Evolutionary conservation across 2,113 vertebrate genomes (phyloP), one percentile per base, ranked within the genome.

Genomic region (Chaetodon auriga): DNA sequence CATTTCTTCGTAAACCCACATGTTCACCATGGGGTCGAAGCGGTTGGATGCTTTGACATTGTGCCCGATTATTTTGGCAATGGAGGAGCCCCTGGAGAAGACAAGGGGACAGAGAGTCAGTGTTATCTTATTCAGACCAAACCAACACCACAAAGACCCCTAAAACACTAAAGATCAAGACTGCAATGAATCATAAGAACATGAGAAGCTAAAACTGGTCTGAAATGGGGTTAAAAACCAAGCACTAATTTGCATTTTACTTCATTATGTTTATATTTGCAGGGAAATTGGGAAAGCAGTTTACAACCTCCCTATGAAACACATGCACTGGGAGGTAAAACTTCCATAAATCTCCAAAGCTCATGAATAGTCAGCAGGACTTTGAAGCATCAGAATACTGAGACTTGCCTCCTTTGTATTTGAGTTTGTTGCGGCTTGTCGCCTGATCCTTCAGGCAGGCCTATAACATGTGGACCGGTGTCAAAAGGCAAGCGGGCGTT

Each of bases 1-100:
- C 21, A 93, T 75, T 74, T 97, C 96, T 90, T 98, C 96, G 49
- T 94, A 97, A n/a, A 97, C 96, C 96, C 96, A 97, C 93, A 97
- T 96, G 84, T 95, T 97, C 30, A 97, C 95, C 51, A 93, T 63
- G 0, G 96, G 95, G 25, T 96, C 91, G 80, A 97, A 97, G 62
- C 88, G 92, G 84, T 95, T 95, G 21, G 94, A 95, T 0, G 86
- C 90, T 65, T 94, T 95, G 48, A 95, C 93, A 94, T 96, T 97
- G 68, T 87, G 82, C 6, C 96, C 96, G 70, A 97, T 79, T 60
- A 97, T 97, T 90, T 95, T 97, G 78, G 97, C 95, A 68, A 96
- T 96, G 35, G 95, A 94, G 6, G 96, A 95, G 36, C 96, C 96
- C 95, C 96, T 97, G 88, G 4, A 74, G 9, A 57, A 78, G 7